phyloP scores from a whole-genome alignment of 37 sponge, comb jelly and placozoan genomes.

The Eunapius fragilis region DNA sequence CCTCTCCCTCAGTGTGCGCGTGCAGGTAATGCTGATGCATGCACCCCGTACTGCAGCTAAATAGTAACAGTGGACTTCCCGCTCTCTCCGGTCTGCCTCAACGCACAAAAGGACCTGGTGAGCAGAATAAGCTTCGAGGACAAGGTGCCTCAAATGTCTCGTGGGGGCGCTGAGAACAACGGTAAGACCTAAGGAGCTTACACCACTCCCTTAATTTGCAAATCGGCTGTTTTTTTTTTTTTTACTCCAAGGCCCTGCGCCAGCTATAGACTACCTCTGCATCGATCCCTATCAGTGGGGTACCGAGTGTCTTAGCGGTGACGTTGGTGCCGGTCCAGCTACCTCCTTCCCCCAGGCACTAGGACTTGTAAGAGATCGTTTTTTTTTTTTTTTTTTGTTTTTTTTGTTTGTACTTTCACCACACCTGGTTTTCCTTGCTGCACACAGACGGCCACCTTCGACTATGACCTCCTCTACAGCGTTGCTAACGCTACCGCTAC shows the following conservation, averaged over 20 bases:
- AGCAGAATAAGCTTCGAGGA: constrained; percentile 25
- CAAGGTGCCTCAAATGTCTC: constrained; percentile 45
- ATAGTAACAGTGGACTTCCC: not conserved
- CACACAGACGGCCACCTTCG: constrained; percentile 59
- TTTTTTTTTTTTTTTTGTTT: not conserved
- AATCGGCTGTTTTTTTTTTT: too few species aligned
- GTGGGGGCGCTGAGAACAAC: constrained; percentile 40
- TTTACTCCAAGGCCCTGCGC: constrained; percentile 59
- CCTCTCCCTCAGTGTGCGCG: constrained; percentile 32
- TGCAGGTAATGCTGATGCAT: too few species aligned
- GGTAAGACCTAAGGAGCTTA: constrained; percentile 29
- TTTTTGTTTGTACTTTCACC: too few species aligned
- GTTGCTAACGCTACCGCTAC: constrained; percentile 55
- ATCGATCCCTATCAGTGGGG: constrained; percentile 84
- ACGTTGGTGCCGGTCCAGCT: constrained; percentile 55
- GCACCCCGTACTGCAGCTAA: too few species aligned
- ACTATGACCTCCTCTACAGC: constrained; percentile 39
- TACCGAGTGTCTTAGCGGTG: constrained; percentile 64
- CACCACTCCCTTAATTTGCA: too few species aligned
- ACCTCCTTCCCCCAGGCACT: constrained; percentile 61
- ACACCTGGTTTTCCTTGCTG: not conserved
- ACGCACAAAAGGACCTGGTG: constrained; percentile 46
- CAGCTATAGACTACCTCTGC: constrained; percentile 59
- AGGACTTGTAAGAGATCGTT: constrained; percentile 34
- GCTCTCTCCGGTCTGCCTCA: too few species aligned